These are phyloP conservation scores for Corythornis cristatus DNA, from an alignment of 2,113 vertebrate genomes.

Conservation along the genomic window DNA sequence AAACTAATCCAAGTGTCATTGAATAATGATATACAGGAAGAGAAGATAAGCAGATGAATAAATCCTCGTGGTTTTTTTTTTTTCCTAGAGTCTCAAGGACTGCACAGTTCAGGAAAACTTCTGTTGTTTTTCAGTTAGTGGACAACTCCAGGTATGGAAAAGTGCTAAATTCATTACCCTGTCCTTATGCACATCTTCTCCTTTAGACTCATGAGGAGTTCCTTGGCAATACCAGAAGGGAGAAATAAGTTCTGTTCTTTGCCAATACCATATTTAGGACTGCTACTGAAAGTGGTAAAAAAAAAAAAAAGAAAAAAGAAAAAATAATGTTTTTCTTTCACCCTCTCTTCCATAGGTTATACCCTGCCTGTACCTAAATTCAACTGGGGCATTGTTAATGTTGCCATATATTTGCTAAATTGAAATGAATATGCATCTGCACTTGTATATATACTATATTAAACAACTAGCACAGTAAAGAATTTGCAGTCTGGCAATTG, in stretches of 20 bases:
- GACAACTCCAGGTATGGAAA: background rate
- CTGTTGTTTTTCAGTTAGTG: background rate
- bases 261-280: background rate
- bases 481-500: background rate
- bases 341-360: background rate
- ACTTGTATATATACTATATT: background rate
- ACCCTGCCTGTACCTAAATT: background rate
- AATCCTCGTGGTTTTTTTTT: background rate
- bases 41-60: slow-evolving; percentile 11
- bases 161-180: background rate
- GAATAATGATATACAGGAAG: background rate
- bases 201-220: background rate
- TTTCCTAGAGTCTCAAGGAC: background rate
- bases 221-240: background rate
- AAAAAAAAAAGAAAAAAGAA: background rate
- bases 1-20: slow-evolving; percentile 8
- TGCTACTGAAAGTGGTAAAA: background rate
- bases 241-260: background rate
- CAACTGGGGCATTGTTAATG: background rate
- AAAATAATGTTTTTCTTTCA: background rate
- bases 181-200: background rate
- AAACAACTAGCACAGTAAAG: background rate
- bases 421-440: background rate
- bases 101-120: background rate
- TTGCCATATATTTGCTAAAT: background rate